These are phyloP conservation scores for Chymomyza procnemis DNA, from an alignment of 2,888 invertebrate genomes.

Conservation along the genomic window DNA sequence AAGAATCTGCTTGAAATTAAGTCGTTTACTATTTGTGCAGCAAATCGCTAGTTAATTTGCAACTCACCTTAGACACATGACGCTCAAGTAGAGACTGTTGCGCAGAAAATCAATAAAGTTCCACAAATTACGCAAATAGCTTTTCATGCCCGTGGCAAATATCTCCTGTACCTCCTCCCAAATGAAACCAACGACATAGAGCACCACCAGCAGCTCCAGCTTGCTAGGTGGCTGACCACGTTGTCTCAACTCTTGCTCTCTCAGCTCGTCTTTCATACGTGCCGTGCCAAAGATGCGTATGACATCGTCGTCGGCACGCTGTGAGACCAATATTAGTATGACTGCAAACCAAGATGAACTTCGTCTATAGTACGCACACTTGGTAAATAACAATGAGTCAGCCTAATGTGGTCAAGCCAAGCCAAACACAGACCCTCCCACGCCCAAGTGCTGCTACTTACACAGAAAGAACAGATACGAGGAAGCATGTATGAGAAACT, in stretches of 20 bases:
- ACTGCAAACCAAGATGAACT: conserved; percentile 80
- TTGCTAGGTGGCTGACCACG: conserved; percentile 92
- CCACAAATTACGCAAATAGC: conserved; percentile 95
- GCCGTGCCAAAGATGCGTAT: conserved; percentile 87
- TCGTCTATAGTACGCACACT: neutral
- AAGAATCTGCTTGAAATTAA: conserved; percentile 80
- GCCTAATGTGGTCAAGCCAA: neutral
- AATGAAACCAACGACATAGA: conserved; percentile 93
- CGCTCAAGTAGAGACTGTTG: conserved; percentile 90
- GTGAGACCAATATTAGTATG: conserved; percentile 93
- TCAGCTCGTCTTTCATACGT: conserved; percentile 82
- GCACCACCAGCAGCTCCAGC: conserved; percentile 88
- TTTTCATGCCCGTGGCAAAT: conserved; percentile 90
- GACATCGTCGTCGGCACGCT: conserved; percentile 89
- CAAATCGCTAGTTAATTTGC: too few species aligned
- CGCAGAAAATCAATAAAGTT: conserved; percentile 97
- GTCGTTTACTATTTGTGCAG: neutral
- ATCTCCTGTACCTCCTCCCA: conserved; percentile 96
- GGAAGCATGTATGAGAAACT: conserved; percentile 95
- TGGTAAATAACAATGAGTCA: conserved; percentile 9
- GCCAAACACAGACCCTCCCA: neutral
- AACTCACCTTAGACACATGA: conserved; percentile 81
- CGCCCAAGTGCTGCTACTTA: conserved; percentile 81
- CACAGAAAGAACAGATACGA: conserved; percentile 95
- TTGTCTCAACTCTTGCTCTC: conserved; percentile 84